Base-by-base conservation (phyloP, 2,888 invertebrate species). In the Colletes collaris region DNA sequence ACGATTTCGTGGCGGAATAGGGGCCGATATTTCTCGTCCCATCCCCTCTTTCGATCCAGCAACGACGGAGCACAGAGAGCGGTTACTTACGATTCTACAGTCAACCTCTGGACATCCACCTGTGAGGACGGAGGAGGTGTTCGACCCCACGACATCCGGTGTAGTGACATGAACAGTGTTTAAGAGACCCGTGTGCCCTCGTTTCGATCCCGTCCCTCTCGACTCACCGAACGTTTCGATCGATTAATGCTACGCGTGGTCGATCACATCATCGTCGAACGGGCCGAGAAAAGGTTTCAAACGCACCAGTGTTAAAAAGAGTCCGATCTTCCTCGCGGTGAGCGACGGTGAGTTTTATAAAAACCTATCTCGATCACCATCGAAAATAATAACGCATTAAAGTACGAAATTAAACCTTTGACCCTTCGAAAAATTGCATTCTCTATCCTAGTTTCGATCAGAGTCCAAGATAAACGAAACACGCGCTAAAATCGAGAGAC, bases 21-120 rank as follows among this genome's bases (percentile, higher is more conserved):
- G 86, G 86, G 83, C 89, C 89, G 86, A 85, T 89, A 83, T 83
- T 82, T 81, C 83, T 82, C 83, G 69, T 80, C 67, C 74, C 86
- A 83, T 85, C 89, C 88, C 87, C 86, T 82, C 87, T 83, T 81
- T 76, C 79, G 73, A 75, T 81, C 78, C 68, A 66, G 76, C 82
- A 81, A 84, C 83, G 72, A 71, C 83, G 70, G 83, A 87, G 88
- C 89, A 87, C 87, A 82, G 87, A 88, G 86, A 86, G 83, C 86
- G 88, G 90, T 89, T 90, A 91, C 91, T 90, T 90, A 90, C 91
- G 88, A 91, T 90, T 90, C 91, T 85, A 88, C 92, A 92, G 93
- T 92, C 92, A 91, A 92, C 91, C 92, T 92, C 90, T 92, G 92
- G 90, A 91, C 90, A 92, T 91, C 92, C 91, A 92, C 92, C 92